phyloP scores from a whole-genome alignment of 2,113 vertebrate genomes.

The Oceanodroma tethys region DNA sequence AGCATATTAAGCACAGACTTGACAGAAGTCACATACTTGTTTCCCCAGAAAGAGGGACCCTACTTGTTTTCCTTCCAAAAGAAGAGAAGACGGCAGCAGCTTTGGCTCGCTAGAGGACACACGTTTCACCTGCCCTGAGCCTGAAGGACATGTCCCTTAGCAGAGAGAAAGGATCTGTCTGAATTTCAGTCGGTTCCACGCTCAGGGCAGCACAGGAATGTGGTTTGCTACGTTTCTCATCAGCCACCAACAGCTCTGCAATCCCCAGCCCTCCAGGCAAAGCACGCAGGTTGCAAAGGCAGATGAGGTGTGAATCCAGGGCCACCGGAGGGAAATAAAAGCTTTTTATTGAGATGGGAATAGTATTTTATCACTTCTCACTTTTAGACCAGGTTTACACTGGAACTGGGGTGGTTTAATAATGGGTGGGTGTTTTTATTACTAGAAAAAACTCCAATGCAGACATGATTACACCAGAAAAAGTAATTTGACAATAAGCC shows the following conservation, averaged over 20 bases:
- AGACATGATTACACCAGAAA: neutral
- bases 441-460: neutral
- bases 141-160: neutral
- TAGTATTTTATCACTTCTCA: neutral
- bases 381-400: neutral
- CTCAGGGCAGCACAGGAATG: neutral
- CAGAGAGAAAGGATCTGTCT: neutral
- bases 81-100: neutral
- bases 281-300: neutral
- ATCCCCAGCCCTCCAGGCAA: slow-evolving; percentile 7
- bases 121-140: neutral
- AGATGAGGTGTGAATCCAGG: neutral
- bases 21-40: rapidly evolving
- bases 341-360: neutral
- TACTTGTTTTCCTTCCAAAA: neutral
- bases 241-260: neutral
- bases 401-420: neutral
- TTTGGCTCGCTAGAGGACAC: neutral
- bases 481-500: neutral
- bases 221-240: neutral
- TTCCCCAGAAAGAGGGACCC: neutral
- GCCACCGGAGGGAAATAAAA: neutral
- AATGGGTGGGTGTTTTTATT: neutral
- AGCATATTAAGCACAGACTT: neutral
- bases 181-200: neutral